Evolutionary conservation across 2,113 vertebrate species (phyloP), one percentile per base, ranked within the genome.

Genomic region (Bothrops jararaca): DNA sequence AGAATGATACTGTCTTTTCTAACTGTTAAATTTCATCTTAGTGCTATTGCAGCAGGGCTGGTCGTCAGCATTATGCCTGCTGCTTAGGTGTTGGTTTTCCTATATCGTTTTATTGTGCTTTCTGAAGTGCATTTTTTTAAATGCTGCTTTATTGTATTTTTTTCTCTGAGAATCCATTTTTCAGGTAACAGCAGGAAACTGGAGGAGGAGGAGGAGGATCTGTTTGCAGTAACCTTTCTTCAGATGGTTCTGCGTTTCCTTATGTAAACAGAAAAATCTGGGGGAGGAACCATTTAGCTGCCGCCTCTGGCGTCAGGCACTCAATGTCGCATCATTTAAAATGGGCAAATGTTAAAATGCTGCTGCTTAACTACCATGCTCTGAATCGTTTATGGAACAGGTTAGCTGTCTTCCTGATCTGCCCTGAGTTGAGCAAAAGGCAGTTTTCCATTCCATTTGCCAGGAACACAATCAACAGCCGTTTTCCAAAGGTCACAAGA

Each of bases 371-470:
- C 54, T 29, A 54, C 29, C 8, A 11, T n/a, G 26, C 26, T 56
- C 2, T 4, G 8, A 88, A 89, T 26, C 48, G 92, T 80, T 93
- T 90, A 18, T 52, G 50, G 50, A 90, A 53, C 13, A 24, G 45
- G 10, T 90, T 85, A 42, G 34, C 48, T 64, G 89, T 93, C 22
- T 86, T 90, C 45, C 69, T n/a, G 20, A 15, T 22, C 74, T 93
- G 23, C 39, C 10, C 85, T 29, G 54, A 53, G n/a, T 22, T 86
- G 13, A 74, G 39, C 88, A 89, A 23, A 4, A 2, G 22, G 58
- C 26, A 5, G 12, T 4, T 94, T 96, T 95, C 96, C 93, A 94
- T 93, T 1, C 95, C 94, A 95, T 94, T 96, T 93, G 60, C 74
- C 54, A 74, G 0, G 23, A 80, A 88, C 89, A 74, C 92, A 90